phyloP scores from a whole-genome alignment of 2,113 vertebrate species.

The Stegastes partitus region DNA sequence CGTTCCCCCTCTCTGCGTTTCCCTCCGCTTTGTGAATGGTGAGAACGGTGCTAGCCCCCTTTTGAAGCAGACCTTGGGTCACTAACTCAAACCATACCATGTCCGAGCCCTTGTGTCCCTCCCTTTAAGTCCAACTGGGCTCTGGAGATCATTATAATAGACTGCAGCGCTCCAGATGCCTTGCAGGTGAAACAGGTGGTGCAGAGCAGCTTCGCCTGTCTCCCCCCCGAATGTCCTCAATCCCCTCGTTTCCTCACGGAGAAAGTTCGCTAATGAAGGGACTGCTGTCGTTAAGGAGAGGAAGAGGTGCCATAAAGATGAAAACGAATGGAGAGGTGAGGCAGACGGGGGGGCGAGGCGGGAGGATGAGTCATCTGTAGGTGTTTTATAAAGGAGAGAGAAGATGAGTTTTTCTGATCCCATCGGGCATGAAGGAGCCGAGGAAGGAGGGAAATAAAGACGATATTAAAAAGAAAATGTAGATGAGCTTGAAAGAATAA shows the following conservation, averaged over 20 bases:
- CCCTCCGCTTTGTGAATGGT: conserved; percentile 51
- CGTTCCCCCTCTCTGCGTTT: conserved; percentile 8
- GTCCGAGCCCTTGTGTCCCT: conserved; percentile 35
- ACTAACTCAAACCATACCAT: conserved; percentile 69
- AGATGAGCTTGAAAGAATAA: conserved; percentile 10
- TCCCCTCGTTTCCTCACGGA: conserved; percentile 47
- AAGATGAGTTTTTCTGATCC: conserved; percentile 10
- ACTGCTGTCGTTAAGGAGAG: conserved; percentile 46
- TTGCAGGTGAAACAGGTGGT: conserved; percentile 74
- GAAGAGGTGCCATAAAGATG: conserved; percentile 52
- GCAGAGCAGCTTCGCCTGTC: conserved; percentile 11
- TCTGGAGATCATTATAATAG: conserved; percentile 56
- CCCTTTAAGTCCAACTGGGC: conserved; percentile 16
- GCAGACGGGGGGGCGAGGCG: conserved; percentile 12
- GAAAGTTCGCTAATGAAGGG: conserved; percentile 60
- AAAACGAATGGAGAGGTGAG: conserved; percentile 28
- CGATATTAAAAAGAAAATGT: neutral
- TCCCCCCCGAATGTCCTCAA: conserved; percentile 21
- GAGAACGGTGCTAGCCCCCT: conserved; percentile 27
- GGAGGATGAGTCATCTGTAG: conserved; percentile 54
- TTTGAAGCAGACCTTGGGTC: conserved; percentile 32
- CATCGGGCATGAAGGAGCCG: neutral
- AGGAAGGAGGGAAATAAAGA: neutral
- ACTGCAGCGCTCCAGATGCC: conserved; percentile 64
- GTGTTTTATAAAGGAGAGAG: conserved; percentile 40